Percentiles rank a stretch among this genome's conserved stretches.
Conservation (phyloP, 2,113 vertebrate genomes). For the Cacatua alba region DNA sequence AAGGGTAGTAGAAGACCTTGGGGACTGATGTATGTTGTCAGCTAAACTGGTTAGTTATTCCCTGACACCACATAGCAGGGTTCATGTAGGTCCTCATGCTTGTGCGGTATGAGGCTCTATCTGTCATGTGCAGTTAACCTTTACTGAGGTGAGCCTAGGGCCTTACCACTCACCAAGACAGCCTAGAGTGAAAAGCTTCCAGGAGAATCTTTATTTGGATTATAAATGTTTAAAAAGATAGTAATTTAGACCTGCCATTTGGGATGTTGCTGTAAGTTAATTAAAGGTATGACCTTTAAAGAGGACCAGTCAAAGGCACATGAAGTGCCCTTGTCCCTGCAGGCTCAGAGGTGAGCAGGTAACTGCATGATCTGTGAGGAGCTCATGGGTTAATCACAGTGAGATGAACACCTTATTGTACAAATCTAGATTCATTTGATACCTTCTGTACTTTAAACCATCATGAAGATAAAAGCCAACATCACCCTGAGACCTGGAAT, state of each 20-base stretch:
- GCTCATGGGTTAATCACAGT: not conserved
- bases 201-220: not conserved
- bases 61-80: not conserved
- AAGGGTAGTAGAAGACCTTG: not conserved
- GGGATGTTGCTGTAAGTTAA: not conserved
- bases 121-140: not conserved
- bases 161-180: not conserved
- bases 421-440: not conserved
- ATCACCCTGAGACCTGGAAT: not conserved
- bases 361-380: not conserved
- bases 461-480: not conserved
- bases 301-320: not conserved
- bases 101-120: accelerated
- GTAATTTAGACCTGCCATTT: not conserved
- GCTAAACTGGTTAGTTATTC: not conserved
- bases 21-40: not conserved
- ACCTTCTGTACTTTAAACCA: not conserved
- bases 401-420: not conserved
- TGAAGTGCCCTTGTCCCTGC: not conserved
- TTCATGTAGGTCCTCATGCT: accelerated
- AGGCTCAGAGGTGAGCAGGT: not conserved
- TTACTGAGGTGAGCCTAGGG: not conserved
- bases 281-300: not conserved
- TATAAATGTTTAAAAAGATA: not conserved
- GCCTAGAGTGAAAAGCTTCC: not conserved